Percentiles rank a stretch among this genome's conserved stretches.
phyloP scores from a whole-genome alignment of 2,888 invertebrate genomes.

The Phrixothrix hirtus region DNA sequence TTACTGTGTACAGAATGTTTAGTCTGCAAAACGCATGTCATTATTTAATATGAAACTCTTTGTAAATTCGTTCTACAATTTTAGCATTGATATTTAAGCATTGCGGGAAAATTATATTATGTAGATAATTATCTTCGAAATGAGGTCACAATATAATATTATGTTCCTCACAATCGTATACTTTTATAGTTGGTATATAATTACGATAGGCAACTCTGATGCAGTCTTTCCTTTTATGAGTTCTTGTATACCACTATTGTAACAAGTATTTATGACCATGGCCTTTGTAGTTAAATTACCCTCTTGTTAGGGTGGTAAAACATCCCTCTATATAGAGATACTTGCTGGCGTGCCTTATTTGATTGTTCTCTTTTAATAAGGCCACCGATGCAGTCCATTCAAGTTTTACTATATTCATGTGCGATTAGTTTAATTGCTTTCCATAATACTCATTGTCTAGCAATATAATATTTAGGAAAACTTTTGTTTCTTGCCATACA shows the following conservation, averaged over 20 bases:
- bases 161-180: conserved; percentile 18
- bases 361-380: conserved; percentile 5
- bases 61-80: too few relatives aligned
- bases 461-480: too few relatives aligned
- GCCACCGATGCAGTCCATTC: conserved; percentile 7
- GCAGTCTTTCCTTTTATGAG: conserved; percentile 30
- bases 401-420: conserved; percentile 11
- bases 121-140: too few relatives aligned
- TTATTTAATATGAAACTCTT: too few relatives aligned
- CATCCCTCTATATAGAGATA: conserved; percentile 21
- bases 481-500: too few relatives aligned
- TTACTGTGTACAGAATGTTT: too few relatives aligned
- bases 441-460: background rate
- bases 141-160: conserved; percentile 10
- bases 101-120: too few relatives aligned
- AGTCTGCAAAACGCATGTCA: too few relatives aligned
- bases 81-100: too few relatives aligned
- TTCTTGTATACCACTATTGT: conserved; percentile 20
- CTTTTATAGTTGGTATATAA: conserved; percentile 25
- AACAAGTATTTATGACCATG: conserved; percentile 31
- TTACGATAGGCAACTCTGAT: too few relatives aligned
- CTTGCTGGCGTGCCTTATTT: conserved; percentile 4
- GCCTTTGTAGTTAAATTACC: conserved; percentile 27
- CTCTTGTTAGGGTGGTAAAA: conserved; percentile 23
- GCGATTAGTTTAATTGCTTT: conserved; percentile 15